Conservation (phyloP, 2,888 invertebrate species). For the Formica aserva region DNA sequence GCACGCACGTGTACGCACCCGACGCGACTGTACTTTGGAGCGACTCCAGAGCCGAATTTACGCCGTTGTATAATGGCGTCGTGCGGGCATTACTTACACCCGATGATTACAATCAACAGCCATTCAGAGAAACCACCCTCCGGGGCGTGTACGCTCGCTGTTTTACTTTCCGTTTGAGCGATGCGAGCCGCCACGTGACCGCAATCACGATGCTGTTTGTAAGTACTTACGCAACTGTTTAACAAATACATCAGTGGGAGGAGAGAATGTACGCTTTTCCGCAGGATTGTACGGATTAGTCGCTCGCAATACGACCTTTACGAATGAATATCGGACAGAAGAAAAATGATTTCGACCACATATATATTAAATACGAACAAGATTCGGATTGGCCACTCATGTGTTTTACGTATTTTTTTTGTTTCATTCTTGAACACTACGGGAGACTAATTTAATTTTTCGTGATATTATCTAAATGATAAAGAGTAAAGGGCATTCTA, state of each 20-base stretch:
- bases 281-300: constrained; percentile 52
- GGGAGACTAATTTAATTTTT: background rate
- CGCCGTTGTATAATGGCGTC: constrained; percentile 71
- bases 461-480: background rate
- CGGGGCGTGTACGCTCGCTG: constrained; percentile 76
- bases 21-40: constrained; percentile 58
- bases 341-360: constrained; percentile 1
- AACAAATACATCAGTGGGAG: constrained; percentile 76
- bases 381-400: background rate
- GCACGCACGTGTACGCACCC: constrained; percentile 33
- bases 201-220: constrained; percentile 84
- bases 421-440: background rate
- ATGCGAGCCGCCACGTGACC: constrained; percentile 84
- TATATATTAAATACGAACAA: constrained; percentile 8
- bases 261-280: constrained; percentile 55
- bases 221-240: constrained; percentile 83
- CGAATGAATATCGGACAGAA: background rate
- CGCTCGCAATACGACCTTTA: background rate
- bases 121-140: constrained; percentile 84
- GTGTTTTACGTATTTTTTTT: background rate
- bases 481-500: background rate
- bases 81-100: constrained; percentile 84
- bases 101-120: constrained; percentile 85
- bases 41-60: constrained; percentile 66
- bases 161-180: constrained; percentile 83